These are phyloP conservation scores for Brevimyrus niger DNA, from an alignment of 2,113 vertebrate genomes.

Conservation along the genomic window DNA sequence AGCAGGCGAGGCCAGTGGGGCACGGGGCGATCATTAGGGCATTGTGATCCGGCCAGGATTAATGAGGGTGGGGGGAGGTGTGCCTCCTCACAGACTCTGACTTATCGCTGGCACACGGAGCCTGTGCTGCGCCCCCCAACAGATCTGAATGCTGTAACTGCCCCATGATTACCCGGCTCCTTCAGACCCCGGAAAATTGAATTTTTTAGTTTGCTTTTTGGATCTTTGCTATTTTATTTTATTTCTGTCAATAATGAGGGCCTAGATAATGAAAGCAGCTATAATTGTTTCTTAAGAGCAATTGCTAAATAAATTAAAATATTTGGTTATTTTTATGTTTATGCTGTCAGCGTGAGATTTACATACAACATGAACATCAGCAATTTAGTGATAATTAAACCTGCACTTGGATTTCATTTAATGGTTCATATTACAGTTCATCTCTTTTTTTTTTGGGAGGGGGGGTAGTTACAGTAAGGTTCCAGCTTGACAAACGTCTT, in stretches of 20 bases:
- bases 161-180: background rate
- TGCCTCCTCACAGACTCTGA: background rate
- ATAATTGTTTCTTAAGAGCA: background rate
- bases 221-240: background rate
- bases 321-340: background rate
- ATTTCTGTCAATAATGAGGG: background rate
- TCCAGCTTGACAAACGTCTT: background rate
- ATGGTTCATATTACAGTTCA: background rate
- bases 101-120: slow-evolving; percentile 9
- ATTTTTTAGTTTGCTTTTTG: background rate
- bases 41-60: slow-evolving; percentile 7
- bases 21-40: slow-evolving; percentile 5
- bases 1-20: background rate
- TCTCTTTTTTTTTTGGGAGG: background rate
- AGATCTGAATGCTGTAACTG: slow-evolving; percentile 14
- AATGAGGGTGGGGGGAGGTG: slow-evolving; percentile 9
- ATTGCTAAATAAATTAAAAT: background rate
- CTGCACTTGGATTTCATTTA: background rate
- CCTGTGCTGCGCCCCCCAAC: background rate
- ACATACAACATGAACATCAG: background rate
- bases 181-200: background rate
- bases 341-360: background rate
- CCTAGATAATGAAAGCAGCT: background rate
- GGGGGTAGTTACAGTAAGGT: background rate
- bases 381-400: background rate